phyloP scores from a whole-genome alignment of 2,797 vertebrate species.

The Diplodus sargus region DNA sequence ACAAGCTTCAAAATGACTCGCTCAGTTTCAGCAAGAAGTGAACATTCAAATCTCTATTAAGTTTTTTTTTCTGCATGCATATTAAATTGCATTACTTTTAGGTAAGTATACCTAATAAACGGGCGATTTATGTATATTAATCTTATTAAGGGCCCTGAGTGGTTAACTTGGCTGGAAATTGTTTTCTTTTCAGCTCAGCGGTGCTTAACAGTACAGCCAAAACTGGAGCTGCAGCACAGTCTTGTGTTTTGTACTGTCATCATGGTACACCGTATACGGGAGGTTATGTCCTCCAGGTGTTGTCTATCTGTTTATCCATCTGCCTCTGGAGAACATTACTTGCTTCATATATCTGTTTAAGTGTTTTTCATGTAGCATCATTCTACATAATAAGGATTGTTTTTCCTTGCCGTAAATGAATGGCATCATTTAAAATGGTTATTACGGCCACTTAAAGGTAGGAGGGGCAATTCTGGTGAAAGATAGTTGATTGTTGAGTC shows the following conservation, averaged over 20 bases:
- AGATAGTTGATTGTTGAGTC: too few species aligned
- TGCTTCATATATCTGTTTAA: not conserved
- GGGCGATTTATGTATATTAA: not conserved
- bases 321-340: not conserved
- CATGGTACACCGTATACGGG: not conserved
- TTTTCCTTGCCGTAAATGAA: not conserved
- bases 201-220: conserved; percentile 6
- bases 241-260: conserved; percentile 24
- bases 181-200: not conserved
- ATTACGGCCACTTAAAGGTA: too few species aligned
- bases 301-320: not conserved
- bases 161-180: not conserved
- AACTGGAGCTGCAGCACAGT: conserved; percentile 7
- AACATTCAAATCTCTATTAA: not conserved
- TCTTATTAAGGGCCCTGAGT: not conserved
- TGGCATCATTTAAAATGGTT: not conserved
- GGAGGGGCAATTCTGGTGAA: too few species aligned
- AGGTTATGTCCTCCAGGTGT: not conserved
- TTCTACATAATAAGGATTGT: not conserved
- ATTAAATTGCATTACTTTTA: not conserved
- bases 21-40: not conserved
- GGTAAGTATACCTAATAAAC: not conserved
- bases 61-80: not conserved
- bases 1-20: not conserved
- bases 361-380: not conserved